Evolutionary conservation across 2,888 invertebrate species (phyloP), one percentile per base, ranked within the genome.

Genomic region (Drosophila lutescens): DNA sequence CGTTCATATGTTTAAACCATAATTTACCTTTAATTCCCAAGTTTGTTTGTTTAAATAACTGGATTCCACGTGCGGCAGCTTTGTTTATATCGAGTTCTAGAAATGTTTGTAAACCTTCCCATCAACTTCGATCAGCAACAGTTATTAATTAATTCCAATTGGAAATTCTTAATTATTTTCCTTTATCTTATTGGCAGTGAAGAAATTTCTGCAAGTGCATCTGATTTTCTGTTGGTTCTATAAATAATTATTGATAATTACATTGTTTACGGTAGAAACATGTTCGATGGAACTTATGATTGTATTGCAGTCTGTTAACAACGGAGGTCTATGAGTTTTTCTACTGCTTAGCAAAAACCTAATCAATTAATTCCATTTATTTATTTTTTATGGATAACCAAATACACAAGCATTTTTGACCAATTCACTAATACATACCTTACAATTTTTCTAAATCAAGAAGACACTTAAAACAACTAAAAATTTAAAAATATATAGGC

Each of bases 171-270:
- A 20, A 2, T 0, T 12, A 12, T 32, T 20, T 34, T 34, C 12
- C 0, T 17, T 4, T 30, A 0, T 20, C 58, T 3, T 40, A 55
- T 58, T 58, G 40, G 56, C 15, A 34, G 7, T 8, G 4, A 40
- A 40, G 2, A 0, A 36, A 32, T 41, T 58, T 55, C 38, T 55
- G 40, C 54, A 40, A n/a, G 56, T 58, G 58, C 58, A 55, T 56
- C 8, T 15, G 9, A 34, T 49, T 49, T 34, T 13, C 34, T 34
- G 9, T 34, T 8, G 20, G 12, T 58, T 58, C 58, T 58, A 58
- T 41, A 23, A 46, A 61, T 61, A 61, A 46, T 32, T 61, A 44
- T 59, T 60, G 61, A 61, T 46, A 61, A 61, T 61, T 61, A 47
- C 26, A 47, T 47, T 62, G 47, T 47, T 62, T 61, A 62, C 38